Base-by-base conservation (phyloP, 2,888 invertebrate genomes). In the Coelinius sp. region DNA sequence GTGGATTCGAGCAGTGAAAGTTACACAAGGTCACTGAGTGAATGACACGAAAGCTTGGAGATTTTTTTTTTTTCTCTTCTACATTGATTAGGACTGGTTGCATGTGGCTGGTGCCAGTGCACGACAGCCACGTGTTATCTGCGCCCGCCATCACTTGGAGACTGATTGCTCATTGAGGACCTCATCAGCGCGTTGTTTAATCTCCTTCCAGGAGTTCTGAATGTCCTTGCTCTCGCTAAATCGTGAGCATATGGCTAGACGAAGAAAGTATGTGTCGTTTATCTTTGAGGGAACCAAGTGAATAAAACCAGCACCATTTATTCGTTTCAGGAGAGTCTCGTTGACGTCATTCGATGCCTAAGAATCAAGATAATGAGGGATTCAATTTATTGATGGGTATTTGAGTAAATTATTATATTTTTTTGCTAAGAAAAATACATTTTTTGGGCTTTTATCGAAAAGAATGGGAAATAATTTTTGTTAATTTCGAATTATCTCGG, bases 271-370 rank as follows among this genome's bases (percentile, higher is more conserved):
- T 0, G 90, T 90, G 75, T 94, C 95, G 53, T 92, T 91, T 72
- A 97, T 94, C 88, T 95, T 95, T 0, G 97, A 94, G 0, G 98
- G 97, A 14, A 97, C 97, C 83, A 98, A 90, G 86, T 98, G 97
- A 76, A 99, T 97, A 79, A 94, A 93, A 3, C 97, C 97, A 68
- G 95, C 92, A 0, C 94, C 95, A 85, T 98, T 98, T 73, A 98
- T 94, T 70, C 91, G 91, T 84, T 95, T 94, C 75, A 97, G 88
- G 0, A 98, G 88, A 2, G 90, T 89, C 86, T 98, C 97, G 83
- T 95, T 98, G 1, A 91, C 80, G 76, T 95, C 95, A 85, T 98
- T 97, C 0, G 91, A 89, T 7, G 93, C 94, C 91, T 91, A 80
- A 6, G 81, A 77, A 68, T 74, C 10, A 53, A 66, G 8, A 27